phyloP scores from a whole-genome alignment of 2,113 vertebrate genomes.

The Astur gentilis region DNA sequence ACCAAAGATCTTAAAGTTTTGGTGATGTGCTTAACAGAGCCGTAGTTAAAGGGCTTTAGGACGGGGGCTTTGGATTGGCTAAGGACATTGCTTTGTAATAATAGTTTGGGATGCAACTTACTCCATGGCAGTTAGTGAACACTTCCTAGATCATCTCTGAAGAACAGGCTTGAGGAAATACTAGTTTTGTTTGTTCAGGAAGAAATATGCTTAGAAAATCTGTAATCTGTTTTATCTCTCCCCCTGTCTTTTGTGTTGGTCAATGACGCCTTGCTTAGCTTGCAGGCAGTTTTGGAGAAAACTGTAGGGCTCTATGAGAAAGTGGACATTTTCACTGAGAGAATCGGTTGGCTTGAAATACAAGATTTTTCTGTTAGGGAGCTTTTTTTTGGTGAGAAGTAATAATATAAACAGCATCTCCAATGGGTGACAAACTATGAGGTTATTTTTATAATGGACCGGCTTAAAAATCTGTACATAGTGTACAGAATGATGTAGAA shows the following conservation, averaged over 20 bases:
- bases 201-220: neutral
- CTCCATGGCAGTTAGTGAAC: neutral
- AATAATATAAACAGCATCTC: neutral
- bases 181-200: neutral
- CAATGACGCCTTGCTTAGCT: neutral
- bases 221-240: neutral
- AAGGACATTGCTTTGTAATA: neutral
- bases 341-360: neutral
- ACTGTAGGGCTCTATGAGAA: neutral
- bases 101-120: neutral
- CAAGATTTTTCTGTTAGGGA: neutral
- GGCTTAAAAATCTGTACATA: neutral
- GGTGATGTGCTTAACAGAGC: accelerated
- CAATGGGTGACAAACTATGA: neutral
- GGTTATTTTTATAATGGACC: neutral
- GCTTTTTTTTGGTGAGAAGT: neutral
- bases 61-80: neutral
- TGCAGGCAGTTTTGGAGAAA: neutral
- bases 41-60: neutral
- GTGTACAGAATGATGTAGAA: neutral
- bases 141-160: neutral
- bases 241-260: neutral
- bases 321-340: neutral
- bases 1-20: neutral
- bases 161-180: neutral